Percentiles rank a stretch among this genome's conserved stretches.
Conservation (phyloP, 2,888 invertebrate species). For the Drosophila lacicola region DNA sequence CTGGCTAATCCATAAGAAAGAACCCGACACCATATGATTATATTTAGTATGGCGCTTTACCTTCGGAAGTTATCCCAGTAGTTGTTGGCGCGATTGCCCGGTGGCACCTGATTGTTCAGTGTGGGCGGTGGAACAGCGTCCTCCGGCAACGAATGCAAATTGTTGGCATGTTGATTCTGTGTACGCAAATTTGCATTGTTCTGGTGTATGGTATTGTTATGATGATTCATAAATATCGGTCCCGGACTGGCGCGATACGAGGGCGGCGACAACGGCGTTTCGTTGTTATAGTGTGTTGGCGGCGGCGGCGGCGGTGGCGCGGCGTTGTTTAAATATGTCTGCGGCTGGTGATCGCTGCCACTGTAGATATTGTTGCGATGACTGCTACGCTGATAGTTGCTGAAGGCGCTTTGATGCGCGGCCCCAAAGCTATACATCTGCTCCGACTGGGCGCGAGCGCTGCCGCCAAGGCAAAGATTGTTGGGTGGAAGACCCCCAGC, state of each 20-base stretch:
- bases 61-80: slow-evolving; percentile 98
- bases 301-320: slow-evolving; percentile 65
- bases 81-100: slow-evolving; percentile 95
- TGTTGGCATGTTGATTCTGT: slow-evolving; percentile 79
- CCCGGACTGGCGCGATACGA: slow-evolving; percentile 77
- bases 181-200: slow-evolving; percentile 84
- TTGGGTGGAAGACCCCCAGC: slow-evolving; percentile 68
- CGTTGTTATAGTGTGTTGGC: slow-evolving; percentile 79
- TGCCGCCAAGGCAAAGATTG: slow-evolving; percentile 66
- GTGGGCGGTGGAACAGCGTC: slow-evolving; percentile 82
- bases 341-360: slow-evolving; percentile 71
- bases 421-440: slow-evolving; percentile 74
- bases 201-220: slow-evolving; percentile 84
- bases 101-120: slow-evolving; percentile 95
- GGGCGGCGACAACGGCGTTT: slow-evolving; percentile 77
- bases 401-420: slow-evolving; percentile 66
- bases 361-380: slow-evolving; percentile 73
- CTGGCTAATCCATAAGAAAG: slow-evolving; percentile 36
- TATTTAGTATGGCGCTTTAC: slow-evolving; percentile 85
- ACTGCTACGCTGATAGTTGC: slow-evolving; percentile 72
- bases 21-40: slow-evolving; percentile 42
- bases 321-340: slow-evolving; percentile 78
- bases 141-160: slow-evolving; percentile 75
- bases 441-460: slow-evolving; percentile 84
- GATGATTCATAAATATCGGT: slow-evolving; percentile 85